phyloP scores from a whole-genome alignment of 2,888 invertebrate genomes.

The Euplexia lucipara region DNA sequence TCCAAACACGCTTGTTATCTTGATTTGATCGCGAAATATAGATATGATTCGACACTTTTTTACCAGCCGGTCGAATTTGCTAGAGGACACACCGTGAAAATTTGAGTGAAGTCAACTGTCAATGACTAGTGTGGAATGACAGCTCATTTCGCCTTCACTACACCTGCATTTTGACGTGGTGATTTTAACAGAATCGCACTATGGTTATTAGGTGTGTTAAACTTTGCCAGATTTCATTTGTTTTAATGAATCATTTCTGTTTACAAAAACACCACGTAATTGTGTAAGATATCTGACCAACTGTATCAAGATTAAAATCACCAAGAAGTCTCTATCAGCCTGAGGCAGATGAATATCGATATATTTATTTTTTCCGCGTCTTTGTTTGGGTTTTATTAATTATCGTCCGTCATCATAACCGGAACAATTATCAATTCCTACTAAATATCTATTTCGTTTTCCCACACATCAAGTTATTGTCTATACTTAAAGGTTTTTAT shows the following conservation, averaged over 20 bases:
- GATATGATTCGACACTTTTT: constrained; percentile 26
- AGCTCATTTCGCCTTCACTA: too few species aligned
- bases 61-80: too few species aligned
- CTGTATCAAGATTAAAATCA: too few species aligned
- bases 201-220: constrained; percentile 16
- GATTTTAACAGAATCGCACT: too few species aligned
- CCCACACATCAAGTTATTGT: constrained; percentile 9
- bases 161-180: too few species aligned
- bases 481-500: too few species aligned
- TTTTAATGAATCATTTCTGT: constrained; percentile 25
- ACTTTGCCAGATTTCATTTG: constrained; percentile 16
- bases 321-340: not conserved
- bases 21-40: constrained; percentile 21
- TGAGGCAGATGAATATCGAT: constrained; percentile 1
- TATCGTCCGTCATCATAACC: constrained; percentile 15
- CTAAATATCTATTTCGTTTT: constrained; percentile 24
- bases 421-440: constrained; percentile 25
- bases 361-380: constrained; percentile 33
- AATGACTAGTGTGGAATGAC: too few species aligned
- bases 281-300: not conserved
- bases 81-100: too few species aligned
- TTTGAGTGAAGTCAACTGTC: too few species aligned
- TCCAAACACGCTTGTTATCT: constrained; percentile 19
- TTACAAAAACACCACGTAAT: constrained; percentile 35
- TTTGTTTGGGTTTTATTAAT: constrained; percentile 31